Evolutionary conservation across 2,888 invertebrate genomes (phyloP).

Genomic region (Cactoblastis cactorum): DNA sequence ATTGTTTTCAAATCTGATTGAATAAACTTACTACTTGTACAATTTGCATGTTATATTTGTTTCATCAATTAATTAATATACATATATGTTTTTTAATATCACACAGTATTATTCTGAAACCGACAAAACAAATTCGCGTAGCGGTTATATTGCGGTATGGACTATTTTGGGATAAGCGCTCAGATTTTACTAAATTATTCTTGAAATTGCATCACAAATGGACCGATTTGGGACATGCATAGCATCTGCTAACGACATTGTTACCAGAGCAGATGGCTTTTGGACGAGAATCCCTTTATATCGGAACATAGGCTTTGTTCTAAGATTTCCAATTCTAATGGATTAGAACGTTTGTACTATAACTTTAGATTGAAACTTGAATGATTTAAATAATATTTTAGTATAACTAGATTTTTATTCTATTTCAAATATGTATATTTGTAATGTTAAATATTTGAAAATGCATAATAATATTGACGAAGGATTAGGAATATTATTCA

Average conservation of each 20-base stretch:
- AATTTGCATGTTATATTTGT: no score
- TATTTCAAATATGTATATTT: no score
- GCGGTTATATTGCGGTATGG: not conserved
- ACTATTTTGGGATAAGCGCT: not conserved
- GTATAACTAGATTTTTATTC: no score
- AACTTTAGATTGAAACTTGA: no score
- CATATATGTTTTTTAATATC: no score
- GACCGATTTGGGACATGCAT: not conserved
- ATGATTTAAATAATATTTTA: no score
- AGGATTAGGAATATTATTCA: no score
- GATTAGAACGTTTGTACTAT: not conserved
- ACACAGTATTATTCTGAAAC: not conserved
- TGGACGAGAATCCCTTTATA: not conserved
- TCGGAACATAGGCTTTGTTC: constrained; percentile 1
- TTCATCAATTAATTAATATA: no score
- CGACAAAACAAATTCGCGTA: not conserved
- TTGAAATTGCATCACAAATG: not conserved
- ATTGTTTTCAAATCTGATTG: no score
- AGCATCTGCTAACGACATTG: constrained; percentile 9
- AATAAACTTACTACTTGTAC: no score
- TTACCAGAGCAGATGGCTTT: not conserved
- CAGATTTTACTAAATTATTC: constrained; percentile 8
- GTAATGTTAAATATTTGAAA: no score
- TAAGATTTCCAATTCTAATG: not conserved
- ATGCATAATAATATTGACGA: no score